Base-by-base conservation (phyloP, 1,140 invertebrate species). In the Triops cancriformis region DNA sequence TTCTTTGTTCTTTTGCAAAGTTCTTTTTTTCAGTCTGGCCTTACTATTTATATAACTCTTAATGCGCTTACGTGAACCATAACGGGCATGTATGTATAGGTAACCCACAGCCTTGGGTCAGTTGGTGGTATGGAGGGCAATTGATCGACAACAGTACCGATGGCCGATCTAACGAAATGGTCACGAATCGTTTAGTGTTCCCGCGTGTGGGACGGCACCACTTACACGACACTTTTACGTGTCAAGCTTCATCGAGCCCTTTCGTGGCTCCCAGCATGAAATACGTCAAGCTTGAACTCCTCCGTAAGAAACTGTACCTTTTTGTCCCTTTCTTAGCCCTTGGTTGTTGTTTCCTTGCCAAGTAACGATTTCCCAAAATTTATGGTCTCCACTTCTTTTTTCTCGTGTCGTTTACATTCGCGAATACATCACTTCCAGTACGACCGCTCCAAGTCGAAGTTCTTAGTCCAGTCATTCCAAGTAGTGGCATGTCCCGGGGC, bases 401-500 rank as follows among this genome's bases (percentile, higher is more conserved):
- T 64, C 51, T 64, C 14, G 18, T 14, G 18, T 64, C 14, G 18
- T 23, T 23, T 14, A 9, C 51, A 18, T 23, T 14, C 18, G 18
- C 51, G 23, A 23, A 64, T 64, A 64, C 51, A 64, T 64, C 14
- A 64, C 14, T 12, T n/a, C 51, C 31, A 64, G 51, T 64, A 23
- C 51, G 51, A n/a, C 51, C 51, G 23, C 23, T 64, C 18, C 51
- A 64, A 64, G 51, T 64, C 51, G 51, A 64, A 64, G 51, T 64
- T 14, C 51, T 64, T 26, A 78, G 77, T 76, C 27, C 26, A 76
- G 72, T 73, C 77, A 41, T 45, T 78, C 23, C 37, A 23, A 26
- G 77, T 27, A 43, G 4, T 78, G 26, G 72, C 28, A 75, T 37
- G 51, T 9, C 77, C 77, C n/a, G 43, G 37, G 64, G 93, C 79